These are phyloP conservation scores for Nothocercus julius DNA, from an alignment of 2,113 vertebrate genomes.

Conservation along the genomic window DNA sequence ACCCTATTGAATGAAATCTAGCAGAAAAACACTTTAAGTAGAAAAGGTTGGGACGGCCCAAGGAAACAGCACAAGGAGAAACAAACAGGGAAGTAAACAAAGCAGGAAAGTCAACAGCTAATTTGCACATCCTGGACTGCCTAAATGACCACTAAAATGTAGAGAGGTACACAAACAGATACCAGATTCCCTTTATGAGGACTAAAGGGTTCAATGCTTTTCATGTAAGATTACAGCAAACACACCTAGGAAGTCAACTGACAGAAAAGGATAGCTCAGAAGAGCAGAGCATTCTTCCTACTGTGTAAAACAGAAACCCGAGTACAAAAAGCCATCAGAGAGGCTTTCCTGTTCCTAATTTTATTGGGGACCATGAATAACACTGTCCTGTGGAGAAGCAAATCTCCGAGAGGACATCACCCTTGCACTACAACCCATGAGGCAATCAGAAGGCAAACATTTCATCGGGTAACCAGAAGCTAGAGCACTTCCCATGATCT, in stretches of 20 bases:
- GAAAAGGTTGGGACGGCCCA: background rate
- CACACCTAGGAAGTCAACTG: background rate
- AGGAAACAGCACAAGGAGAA: background rate
- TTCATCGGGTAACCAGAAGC: background rate
- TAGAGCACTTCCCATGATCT: background rate
- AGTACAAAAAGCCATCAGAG: background rate
- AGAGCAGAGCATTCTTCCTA: background rate
- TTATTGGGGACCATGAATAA: background rate
- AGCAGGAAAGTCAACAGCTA: background rate
- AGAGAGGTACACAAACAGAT: background rate
- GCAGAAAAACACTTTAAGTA: slow-evolving; percentile 32
- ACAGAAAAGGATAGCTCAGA: background rate
- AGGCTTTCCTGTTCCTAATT: background rate
- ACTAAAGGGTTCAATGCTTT: background rate
- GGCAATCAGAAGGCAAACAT: no score
- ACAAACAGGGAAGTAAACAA: slow-evolving; percentile 18
- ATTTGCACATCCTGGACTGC: background rate
- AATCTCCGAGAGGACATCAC: background rate
- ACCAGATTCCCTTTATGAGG: background rate
- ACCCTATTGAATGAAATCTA: slow-evolving; percentile 16
- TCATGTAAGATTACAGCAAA: background rate
- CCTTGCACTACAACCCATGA: background rate
- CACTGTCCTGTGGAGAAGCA: background rate
- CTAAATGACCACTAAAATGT: background rate
- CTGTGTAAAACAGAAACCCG: background rate